phyloP scores from a whole-genome alignment of 2,888 invertebrate species.

The Folsomia manolachei region DNA sequence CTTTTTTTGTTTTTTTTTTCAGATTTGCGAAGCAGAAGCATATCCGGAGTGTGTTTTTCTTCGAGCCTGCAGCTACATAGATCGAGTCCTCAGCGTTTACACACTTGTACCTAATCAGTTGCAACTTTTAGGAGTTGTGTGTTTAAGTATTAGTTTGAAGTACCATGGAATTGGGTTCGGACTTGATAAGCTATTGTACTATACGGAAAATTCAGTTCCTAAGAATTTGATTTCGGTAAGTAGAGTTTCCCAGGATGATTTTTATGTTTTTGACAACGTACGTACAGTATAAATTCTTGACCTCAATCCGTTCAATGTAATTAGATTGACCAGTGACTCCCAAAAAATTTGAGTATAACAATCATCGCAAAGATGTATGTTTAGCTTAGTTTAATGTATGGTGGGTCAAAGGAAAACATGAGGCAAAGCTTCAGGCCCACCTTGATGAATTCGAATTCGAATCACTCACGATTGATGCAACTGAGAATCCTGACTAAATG shows the following conservation, averaged over 20 bases:
- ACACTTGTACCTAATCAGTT: slow-evolving; percentile 80
- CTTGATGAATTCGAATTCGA: neutral
- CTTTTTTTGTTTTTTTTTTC: slow-evolving; percentile 48
- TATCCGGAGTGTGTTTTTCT: slow-evolving; percentile 93
- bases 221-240: slow-evolving; percentile 84
- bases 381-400: neutral
- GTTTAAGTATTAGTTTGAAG: slow-evolving; percentile 89
- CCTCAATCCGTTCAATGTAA: neutral
- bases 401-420: neutral
- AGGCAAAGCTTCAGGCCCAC: neutral
- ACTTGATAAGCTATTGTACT: slow-evolving; percentile 79
- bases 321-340: neutral
- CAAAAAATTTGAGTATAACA: neutral
- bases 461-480: neutral
- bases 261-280: neutral
- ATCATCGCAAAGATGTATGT: no score
- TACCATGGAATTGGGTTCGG: slow-evolving; percentile 81
- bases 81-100: slow-evolving; percentile 83
- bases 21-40: slow-evolving; percentile 92
- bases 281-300: neutral
- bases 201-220: slow-evolving; percentile 90
- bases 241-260: no score
- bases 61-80: slow-evolving; percentile 87
- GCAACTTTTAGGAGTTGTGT: slow-evolving; percentile 87
- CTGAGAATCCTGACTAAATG: neutral